Percentiles rank a stretch among this genome's conserved stretches.
phyloP scores from a whole-genome alignment of 2,797 vertebrate genomes.

The Notamacropus eugenii region DNA sequence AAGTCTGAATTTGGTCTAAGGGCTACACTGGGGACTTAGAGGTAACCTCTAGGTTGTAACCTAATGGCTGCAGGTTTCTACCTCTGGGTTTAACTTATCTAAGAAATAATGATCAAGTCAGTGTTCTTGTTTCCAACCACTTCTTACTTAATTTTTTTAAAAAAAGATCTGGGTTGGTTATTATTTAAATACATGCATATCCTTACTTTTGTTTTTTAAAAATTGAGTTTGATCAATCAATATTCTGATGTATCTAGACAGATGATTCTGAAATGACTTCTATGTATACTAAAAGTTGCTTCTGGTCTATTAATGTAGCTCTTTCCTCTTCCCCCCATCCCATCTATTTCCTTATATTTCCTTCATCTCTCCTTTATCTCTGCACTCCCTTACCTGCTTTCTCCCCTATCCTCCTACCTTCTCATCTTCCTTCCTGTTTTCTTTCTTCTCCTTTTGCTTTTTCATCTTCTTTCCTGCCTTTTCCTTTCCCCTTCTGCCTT shows the following conservation, averaged over 20 bases:
- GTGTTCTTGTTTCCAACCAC: neutral
- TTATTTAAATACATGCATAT: neutral
- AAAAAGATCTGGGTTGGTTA: neutral
- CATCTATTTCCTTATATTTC: neutral
- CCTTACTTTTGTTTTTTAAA: neutral
- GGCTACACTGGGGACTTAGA: too few species aligned
- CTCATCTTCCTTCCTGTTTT: neutral
- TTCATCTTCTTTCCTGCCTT: neutral
- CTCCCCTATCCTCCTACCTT: neutral
- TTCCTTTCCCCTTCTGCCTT: neutral
- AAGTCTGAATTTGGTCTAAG: too few species aligned
- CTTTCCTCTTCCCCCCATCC: neutral
- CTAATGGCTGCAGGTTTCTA: too few species aligned
- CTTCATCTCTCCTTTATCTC: neutral
- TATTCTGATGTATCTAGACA: neutral
- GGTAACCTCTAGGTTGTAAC: too few species aligned
- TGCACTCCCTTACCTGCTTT: neutral
- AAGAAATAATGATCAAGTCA: neutral
- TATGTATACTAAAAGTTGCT: neutral
- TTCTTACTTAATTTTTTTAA: neutral
- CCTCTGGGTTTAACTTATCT: neutral
- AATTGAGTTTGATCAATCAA: neutral
- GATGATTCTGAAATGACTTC: neutral
- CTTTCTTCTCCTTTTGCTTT: neutral
- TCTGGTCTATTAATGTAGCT: neutral